Evolutionary conservation across 1,140 invertebrate genomes (phyloP).

Genomic region (Epicauta chinensis): DNA sequence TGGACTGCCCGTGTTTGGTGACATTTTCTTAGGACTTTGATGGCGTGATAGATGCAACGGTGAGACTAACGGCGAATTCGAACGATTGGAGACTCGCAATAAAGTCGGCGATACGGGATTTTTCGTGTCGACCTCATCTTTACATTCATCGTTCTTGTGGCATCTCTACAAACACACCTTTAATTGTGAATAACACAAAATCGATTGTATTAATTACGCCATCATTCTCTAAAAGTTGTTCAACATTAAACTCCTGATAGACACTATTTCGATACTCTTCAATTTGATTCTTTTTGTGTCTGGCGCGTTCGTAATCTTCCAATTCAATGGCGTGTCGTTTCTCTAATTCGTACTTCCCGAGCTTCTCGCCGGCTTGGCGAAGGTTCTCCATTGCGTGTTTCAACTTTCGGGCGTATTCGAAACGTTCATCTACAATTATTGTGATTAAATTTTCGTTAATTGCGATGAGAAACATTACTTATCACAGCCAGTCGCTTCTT

Average conservation of each 20-base stretch:
- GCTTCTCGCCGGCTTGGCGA: conserved; percentile 75
- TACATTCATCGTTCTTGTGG: conserved; percentile 37
- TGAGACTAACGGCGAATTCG: conserved; percentile 42
- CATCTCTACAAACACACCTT: conserved; percentile 27
- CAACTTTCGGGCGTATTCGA: conserved; percentile 85
- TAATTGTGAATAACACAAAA: background rate
- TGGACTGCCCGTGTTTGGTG: conserved; percentile 38
- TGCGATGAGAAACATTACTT: conserved; percentile 50
- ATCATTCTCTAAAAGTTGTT: conserved; percentile 71
- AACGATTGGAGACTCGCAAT: conserved; percentile 22
- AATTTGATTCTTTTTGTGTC: conserved; percentile 82
- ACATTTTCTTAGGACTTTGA: conserved; percentile 38
- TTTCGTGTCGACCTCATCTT: conserved; percentile 21
- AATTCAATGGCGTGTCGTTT: conserved; percentile 85
- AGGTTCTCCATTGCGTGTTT: conserved; percentile 79
- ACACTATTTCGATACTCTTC: conserved; percentile 68
- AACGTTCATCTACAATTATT: conserved; percentile 66
- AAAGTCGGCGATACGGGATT: conserved; percentile 32
- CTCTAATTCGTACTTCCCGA: conserved; percentile 85
- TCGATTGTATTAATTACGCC: conserved; percentile 50
- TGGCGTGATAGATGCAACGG: conserved; percentile 43
- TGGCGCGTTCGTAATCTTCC: conserved; percentile 86
- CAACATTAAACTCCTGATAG: conserved; percentile 62
- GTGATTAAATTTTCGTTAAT: background rate
- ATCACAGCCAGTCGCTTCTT: conserved; percentile 80